Percentiles rank a stretch among this genome's conserved stretches.
These are phyloP conservation scores for Hozukius guyotensis DNA, from an alignment of 2,797 vertebrate genomes.

Conservation along the genomic window DNA sequence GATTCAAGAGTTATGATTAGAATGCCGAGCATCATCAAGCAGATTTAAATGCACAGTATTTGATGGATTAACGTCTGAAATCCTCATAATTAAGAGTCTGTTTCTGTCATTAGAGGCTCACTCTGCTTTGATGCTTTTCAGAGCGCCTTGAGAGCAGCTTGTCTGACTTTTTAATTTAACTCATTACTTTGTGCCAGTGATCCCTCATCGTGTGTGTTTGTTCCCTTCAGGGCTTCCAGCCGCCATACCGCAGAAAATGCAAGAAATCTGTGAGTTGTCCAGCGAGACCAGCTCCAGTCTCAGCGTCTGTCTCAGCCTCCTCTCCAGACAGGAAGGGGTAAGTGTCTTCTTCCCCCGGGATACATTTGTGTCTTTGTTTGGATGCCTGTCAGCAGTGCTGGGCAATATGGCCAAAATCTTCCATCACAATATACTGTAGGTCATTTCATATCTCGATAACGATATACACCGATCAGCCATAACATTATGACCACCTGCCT, in stretches of 20 bases:
- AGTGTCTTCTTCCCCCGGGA: conserved; percentile 53
- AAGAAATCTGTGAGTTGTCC: conserved; percentile 88
- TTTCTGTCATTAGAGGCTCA: neutral
- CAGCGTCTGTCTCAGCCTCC: conserved; percentile 87
- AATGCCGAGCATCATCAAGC: conserved; percentile 6
- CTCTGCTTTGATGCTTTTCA: neutral
- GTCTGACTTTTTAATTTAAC: neutral
- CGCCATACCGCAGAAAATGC: conserved; percentile 85
- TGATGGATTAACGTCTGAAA: conserved; percentile 1
- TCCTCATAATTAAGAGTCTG: conserved; percentile 22
- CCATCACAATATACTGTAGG: no score
- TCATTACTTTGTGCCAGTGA: neutral
- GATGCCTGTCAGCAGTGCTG: neutral
- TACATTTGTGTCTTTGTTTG: neutral
- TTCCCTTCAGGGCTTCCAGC: conserved; percentile 82
- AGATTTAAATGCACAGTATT: neutral
- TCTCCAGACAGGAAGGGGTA: conserved; percentile 92
- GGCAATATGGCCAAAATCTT: no score
- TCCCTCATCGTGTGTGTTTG: conserved; percentile 10
- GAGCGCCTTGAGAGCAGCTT: neutral
- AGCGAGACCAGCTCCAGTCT: conserved; percentile 86
- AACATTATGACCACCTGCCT: no score
- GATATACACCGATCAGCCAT: no score
- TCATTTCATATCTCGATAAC: no score
- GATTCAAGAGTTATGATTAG: neutral